phyloP scores from a whole-genome alignment of 2,797 vertebrate species.

The Eurystomus glaucurus region DNA sequence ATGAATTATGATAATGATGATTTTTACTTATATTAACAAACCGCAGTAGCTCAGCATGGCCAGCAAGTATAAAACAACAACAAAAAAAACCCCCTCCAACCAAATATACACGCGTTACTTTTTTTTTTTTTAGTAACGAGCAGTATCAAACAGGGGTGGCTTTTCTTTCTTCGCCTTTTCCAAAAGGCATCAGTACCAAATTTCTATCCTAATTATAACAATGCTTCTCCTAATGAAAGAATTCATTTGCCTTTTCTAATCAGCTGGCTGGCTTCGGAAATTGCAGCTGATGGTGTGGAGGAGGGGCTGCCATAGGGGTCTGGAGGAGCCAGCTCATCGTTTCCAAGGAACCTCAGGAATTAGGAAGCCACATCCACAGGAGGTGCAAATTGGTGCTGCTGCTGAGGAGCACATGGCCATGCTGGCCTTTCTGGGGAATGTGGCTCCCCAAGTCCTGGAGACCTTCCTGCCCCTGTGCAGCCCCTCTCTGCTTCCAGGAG shows the following conservation, averaged over 20 bases:
- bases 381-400: not conserved
- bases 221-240: constrained; percentile 54
- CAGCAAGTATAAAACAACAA: not conserved
- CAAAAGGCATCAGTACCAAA: constrained; percentile 7
- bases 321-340: not conserved
- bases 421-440: not conserved
- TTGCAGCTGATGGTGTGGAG: not conserved
- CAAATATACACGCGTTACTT: not conserved
- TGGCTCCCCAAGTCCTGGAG: not conserved
- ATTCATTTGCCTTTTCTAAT: constrained; percentile 57
- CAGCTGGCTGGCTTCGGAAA: constrained; percentile 11
- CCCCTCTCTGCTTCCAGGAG: not conserved
- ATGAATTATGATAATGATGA: constrained; percentile 54
- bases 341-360: not conserved
- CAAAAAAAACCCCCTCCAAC: not conserved
- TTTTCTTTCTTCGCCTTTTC: not conserved
- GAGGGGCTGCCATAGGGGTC: not conserved
- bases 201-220: constrained; percentile 54
- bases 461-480: not conserved
- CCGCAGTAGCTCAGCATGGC: not conserved
- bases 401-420: not conserved
- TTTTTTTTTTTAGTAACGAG: not conserved
- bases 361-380: not conserved
- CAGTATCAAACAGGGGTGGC: not conserved
- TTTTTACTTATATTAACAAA: constrained; percentile 61